A percentile compares a stretch with the other conserved stretches of the same genome.
These are phyloP conservation scores for Artemia sinica DNA, from an alignment of 2,888 invertebrate genomes.

Conservation along the genomic window DNA sequence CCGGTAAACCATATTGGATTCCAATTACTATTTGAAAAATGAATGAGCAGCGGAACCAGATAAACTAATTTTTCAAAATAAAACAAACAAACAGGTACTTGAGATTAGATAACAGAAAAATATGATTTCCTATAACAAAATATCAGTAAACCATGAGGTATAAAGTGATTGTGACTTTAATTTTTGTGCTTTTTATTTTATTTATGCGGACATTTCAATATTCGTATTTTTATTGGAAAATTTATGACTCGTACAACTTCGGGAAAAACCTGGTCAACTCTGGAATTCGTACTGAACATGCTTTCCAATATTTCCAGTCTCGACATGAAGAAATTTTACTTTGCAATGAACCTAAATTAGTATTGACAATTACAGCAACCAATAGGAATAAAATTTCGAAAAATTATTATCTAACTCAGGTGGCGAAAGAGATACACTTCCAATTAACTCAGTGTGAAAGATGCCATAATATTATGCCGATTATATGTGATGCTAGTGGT, in stretches of 20 bases:
- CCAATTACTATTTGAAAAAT: too few relatives aligned
- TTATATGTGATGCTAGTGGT: neutral
- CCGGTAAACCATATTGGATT: too few relatives aligned
- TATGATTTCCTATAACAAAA: too few relatives aligned
- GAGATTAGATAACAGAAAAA: too few relatives aligned
- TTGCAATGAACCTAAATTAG: neutral
- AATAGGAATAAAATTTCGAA: slow-evolving; percentile 2
- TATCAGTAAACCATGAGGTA: too few relatives aligned
- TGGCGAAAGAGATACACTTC: neutral
- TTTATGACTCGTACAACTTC: neutral
- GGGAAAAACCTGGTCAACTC: neutral
- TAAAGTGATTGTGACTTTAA: too few relatives aligned
- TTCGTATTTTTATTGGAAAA: neutral
- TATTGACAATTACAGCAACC: neutral
- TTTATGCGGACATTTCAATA: neutral
- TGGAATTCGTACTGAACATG: neutral
- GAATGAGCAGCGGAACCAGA: too few relatives aligned
- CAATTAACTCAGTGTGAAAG: neutral
- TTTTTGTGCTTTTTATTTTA: neutral
- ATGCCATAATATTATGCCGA: neutral
- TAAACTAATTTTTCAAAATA: too few relatives aligned
- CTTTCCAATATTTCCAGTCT: neutral
- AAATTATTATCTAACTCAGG: neutral
- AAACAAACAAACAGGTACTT: too few relatives aligned
- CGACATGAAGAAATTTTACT: neutral